Conservation (phyloP, 1,140 invertebrate genomes). For the Neodiprion pinetum region DNA sequence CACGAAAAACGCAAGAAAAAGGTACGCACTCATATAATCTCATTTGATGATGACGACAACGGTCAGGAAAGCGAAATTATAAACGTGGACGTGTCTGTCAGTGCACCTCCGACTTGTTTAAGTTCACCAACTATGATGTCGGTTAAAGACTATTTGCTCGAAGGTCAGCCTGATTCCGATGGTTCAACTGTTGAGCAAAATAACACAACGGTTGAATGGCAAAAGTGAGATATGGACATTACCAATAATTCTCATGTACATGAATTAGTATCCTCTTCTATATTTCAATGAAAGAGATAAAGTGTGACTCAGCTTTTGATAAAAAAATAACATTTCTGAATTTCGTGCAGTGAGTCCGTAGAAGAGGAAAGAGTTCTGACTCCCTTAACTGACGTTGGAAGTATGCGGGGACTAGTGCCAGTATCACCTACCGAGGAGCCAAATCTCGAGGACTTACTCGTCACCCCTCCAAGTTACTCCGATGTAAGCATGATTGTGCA, state of each 20-base stretch:
- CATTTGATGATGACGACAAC: slow-evolving; percentile 68
- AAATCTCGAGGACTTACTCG: slow-evolving; percentile 52
- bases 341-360: slow-evolving; percentile 39
- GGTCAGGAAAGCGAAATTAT: slow-evolving; percentile 30
- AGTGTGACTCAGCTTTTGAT: slow-evolving; percentile 33
- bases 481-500: slow-evolving; percentile 41
- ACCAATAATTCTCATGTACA: slow-evolving; percentile 12
- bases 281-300: no score
- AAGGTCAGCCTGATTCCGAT: slow-evolving; percentile 38
- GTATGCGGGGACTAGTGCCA: slow-evolving; percentile 54
- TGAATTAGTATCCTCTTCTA: neutral
- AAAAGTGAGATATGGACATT: slow-evolving; percentile 34
- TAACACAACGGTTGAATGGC: slow-evolving; percentile 42
- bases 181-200: slow-evolving; percentile 36
- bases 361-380: slow-evolving; percentile 56
- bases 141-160: slow-evolving; percentile 42
- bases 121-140: slow-evolving; percentile 64
- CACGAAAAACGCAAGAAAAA: slow-evolving; percentile 66
- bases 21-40: slow-evolving; percentile 68
- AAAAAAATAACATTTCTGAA: slow-evolving; percentile 44
- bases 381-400: slow-evolving; percentile 51
- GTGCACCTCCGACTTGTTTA: slow-evolving; percentile 70
- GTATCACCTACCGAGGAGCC: slow-evolving; percentile 52
- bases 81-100: slow-evolving; percentile 49
- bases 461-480: slow-evolving; percentile 49